phyloP scores from a whole-genome alignment of 2,888 invertebrate genomes.

The Anthoptus insignis region DNA sequence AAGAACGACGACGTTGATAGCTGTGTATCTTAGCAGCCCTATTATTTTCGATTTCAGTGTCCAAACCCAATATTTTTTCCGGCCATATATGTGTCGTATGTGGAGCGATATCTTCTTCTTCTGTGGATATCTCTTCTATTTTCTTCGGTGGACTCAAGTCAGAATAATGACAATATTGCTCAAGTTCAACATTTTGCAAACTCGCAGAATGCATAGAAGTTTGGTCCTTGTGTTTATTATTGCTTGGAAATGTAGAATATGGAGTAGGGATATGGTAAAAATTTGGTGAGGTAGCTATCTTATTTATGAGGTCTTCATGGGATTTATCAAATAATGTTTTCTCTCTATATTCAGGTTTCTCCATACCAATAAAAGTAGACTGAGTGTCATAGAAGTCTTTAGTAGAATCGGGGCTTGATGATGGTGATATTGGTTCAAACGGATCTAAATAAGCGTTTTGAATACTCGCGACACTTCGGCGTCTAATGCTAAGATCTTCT shows the following conservation, averaged over 20 bases:
- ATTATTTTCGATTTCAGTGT: constrained; percentile 81
- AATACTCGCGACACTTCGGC: constrained; percentile 70
- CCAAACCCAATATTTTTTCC: constrained; percentile 82
- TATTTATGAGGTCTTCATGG: constrained; percentile 87
- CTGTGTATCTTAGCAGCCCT: constrained; percentile 78
- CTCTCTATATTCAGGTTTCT: constrained; percentile 81
- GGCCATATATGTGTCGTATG: constrained; percentile 86
- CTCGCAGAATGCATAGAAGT: constrained; percentile 90
- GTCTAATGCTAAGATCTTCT: constrained; percentile 66
- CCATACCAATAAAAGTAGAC: constrained; percentile 76
- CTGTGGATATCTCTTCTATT: constrained; percentile 80
- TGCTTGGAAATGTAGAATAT: constrained; percentile 88
- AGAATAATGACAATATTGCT: constrained; percentile 83
- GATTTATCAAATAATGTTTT: constrained; percentile 85
- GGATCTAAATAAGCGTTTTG: constrained; percentile 77
- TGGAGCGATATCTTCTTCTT: constrained; percentile 84
- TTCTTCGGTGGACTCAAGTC: constrained; percentile 72
- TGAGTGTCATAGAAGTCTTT: constrained; percentile 88
- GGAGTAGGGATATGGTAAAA: constrained; percentile 87
- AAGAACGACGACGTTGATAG: constrained; percentile 89
- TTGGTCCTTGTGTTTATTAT: constrained; percentile 84
- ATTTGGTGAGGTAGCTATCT: constrained; percentile 76
- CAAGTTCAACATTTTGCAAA: constrained; percentile 90
- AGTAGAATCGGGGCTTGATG: constrained; percentile 90
- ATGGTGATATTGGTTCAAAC: constrained; percentile 84